Evolutionary conservation across 2,888 invertebrate species (phyloP).

Genomic region (Noctua janthina): DNA sequence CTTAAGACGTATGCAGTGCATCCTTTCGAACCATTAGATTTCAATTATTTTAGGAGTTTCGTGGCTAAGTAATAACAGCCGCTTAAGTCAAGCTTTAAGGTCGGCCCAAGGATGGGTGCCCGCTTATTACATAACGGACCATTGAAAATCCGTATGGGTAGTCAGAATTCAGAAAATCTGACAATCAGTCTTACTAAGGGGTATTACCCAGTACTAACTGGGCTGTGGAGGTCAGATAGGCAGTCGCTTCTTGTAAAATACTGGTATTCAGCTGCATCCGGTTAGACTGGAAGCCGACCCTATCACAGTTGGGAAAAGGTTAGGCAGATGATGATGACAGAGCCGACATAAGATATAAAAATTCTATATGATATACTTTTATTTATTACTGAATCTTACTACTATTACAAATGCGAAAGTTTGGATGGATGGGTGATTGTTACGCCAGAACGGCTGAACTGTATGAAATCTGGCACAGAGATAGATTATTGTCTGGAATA

Average conservation of each 20-base stretch:
- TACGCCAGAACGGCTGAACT: not conserved
- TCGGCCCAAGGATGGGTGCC: too few relatives aligned
- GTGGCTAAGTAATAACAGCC: too few relatives aligned
- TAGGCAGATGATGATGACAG: too few relatives aligned
- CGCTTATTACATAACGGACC: too few relatives aligned
- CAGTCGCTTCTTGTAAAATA: not conserved
- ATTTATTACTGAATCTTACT: not conserved
- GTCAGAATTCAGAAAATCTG: not conserved
- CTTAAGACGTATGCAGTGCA: too few relatives aligned
- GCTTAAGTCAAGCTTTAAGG: too few relatives aligned
- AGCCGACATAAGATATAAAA: not conserved
- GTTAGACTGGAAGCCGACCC: too few relatives aligned
- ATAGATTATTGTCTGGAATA: not conserved
- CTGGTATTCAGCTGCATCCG: not conserved
- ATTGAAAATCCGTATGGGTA: not conserved
- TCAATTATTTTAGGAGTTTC: too few relatives aligned
- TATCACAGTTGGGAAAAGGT: not conserved
- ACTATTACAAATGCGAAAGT: not conserved
- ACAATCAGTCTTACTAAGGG: not conserved
- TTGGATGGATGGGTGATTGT: not conserved
- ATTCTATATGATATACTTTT: not conserved
- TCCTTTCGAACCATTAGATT: too few relatives aligned
- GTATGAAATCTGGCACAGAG: not conserved
- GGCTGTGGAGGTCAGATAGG: too few relatives aligned
- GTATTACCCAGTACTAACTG: not conserved